Evolutionary conservation across 64 coral and sea anemone species (phyloP).

Genomic region (Platygyra sinensis): DNA sequence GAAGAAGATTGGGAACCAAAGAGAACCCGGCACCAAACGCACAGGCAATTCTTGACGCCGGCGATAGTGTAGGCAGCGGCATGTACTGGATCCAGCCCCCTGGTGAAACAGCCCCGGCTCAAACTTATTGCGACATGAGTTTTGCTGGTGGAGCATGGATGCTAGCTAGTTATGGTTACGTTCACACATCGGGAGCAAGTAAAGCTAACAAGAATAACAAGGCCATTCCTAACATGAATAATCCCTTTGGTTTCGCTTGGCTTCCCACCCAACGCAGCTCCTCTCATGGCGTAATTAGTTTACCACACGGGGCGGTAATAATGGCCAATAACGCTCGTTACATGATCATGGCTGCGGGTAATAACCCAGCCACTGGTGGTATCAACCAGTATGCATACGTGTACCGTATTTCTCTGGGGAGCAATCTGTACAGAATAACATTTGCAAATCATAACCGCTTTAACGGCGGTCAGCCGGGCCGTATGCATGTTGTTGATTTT

Average conservation of each 20-base stretch:
- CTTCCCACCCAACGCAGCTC: constrained; percentile 50
- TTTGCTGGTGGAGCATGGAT: constrained; percentile 83
- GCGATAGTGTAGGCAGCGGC: constrained; percentile 77
- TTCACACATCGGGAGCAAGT: not conserved
- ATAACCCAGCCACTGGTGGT: constrained; percentile 71
- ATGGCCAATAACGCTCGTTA: constrained; percentile 65
- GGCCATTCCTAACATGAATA: constrained; percentile 96
- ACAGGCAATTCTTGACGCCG: constrained; percentile 82
- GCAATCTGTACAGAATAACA: constrained; percentile 71
- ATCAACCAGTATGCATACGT: constrained; percentile 76
- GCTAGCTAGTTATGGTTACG: constrained; percentile 95
- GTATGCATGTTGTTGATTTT: constrained; percentile 86
- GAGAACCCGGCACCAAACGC: constrained; percentile 76
- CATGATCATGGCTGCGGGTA: constrained; percentile 95
- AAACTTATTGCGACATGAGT: constrained; percentile 92
- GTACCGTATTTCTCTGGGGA: constrained; percentile 59
- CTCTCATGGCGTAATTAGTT: constrained; percentile 63
- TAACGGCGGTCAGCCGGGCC: constrained; percentile 60
- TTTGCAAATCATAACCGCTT: constrained; percentile 85
- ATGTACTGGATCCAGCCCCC: constrained; percentile 97
- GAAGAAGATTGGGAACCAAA: constrained; percentile 66
- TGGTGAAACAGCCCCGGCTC: constrained; percentile 74
- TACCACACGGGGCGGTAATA: constrained; percentile 70
- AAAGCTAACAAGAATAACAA: constrained; percentile 45
- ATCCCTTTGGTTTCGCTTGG: constrained; percentile 87